These are phyloP conservation scores for Lophotriccus pileatus DNA, from an alignment of 2,797 vertebrate species.

Conservation along the genomic window DNA sequence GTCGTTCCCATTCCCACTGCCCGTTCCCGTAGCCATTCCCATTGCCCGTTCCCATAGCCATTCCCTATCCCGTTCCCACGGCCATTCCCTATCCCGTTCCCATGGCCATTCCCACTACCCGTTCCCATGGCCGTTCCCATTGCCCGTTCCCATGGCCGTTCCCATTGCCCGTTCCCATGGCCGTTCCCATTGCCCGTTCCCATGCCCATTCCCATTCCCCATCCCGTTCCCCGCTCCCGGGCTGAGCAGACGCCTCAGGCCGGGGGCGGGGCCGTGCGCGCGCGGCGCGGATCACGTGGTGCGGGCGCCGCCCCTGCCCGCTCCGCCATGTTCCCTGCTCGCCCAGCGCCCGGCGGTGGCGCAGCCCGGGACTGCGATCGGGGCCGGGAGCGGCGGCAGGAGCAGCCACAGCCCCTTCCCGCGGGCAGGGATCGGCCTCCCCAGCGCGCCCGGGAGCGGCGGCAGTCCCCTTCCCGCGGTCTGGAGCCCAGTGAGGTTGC, in stretches of 20 bases:
- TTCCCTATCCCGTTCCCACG: no score
- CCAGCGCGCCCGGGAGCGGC: neutral
- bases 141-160: neutral
- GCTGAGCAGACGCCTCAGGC: rapidly evolving
- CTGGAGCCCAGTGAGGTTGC: neutral
- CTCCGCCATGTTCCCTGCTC: conserved; percentile 55
- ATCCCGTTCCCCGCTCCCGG: no score
- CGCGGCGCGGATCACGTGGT: neutral
- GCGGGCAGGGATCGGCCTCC: neutral
- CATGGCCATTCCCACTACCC: rapidly evolving
- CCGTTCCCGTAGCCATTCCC: neutral
- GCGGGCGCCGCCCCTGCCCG: neutral
- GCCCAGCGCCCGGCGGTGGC: neutral
- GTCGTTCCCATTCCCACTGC: neutral
- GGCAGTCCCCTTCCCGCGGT: neutral
- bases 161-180: neutral
- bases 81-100: no score
- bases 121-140: rapidly evolving
- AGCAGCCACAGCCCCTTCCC: neutral
- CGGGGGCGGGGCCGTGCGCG: rapidly evolving
- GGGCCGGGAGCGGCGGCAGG: neutral
- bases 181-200: no score
- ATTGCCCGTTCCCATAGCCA: neutral
- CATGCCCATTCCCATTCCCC: no score
- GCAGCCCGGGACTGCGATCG: neutral